These are phyloP conservation scores for Ennomos quercinarius DNA, from an alignment of 2,888 invertebrate species.

Conservation along the genomic window DNA sequence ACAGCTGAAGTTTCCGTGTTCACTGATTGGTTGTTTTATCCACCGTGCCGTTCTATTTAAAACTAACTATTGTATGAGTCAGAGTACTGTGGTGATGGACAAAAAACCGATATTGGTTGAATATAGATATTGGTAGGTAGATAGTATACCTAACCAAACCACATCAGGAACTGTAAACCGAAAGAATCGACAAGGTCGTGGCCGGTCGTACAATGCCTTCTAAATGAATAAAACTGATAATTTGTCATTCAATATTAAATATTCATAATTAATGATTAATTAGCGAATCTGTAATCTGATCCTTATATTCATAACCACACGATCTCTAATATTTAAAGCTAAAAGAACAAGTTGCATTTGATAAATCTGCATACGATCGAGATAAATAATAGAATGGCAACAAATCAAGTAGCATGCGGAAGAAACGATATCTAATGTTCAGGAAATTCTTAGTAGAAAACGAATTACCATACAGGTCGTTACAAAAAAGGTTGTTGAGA, in stretches of 20 bases:
- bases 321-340: neutral
- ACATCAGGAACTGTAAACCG: constrained; percentile 69
- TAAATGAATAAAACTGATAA: constrained; percentile 49
- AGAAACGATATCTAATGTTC: constrained; percentile 45
- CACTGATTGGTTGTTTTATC: constrained; percentile 57
- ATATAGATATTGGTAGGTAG: constrained; percentile 38
- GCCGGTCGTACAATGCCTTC: constrained; percentile 74
- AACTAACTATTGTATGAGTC: constrained; percentile 66
- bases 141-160: constrained; percentile 43
- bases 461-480: constrained; percentile 47
- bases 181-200: constrained; percentile 72
- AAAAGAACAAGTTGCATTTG: neutral
- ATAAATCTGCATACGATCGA: constrained; percentile 6
- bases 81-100: constrained; percentile 57
- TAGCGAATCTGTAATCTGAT: neutral
- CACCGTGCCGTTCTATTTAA: constrained; percentile 63
- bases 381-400: constrained; percentile 13
- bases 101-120: constrained; percentile 63
- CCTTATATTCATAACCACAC: neutral
- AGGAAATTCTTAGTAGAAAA: constrained; percentile 45
- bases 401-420: constrained; percentile 35
- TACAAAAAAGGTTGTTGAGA: constrained; percentile 53
- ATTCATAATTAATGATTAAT: constrained; percentile 38
- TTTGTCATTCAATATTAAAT: constrained; percentile 50
- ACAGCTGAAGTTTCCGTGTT: constrained; percentile 52